phyloP scores from a whole-genome alignment of 2,888 invertebrate species.

The Chrysolina haemoptera region DNA sequence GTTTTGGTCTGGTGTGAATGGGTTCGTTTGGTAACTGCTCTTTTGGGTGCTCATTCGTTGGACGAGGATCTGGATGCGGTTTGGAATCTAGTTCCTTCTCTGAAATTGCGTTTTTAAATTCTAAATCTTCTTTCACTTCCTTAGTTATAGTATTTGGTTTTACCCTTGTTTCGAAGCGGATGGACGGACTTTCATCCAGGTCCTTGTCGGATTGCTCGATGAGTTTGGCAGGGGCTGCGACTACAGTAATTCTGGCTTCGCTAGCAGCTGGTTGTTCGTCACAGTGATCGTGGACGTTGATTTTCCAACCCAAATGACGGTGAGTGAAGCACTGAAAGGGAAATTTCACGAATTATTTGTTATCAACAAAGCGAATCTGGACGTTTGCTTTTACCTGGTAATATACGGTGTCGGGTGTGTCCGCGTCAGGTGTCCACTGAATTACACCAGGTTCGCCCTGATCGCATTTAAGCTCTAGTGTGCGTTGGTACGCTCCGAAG shows the following conservation, averaged over 20 bases:
- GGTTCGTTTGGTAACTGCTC: constrained; percentile 35
- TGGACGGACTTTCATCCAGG: constrained; percentile 73
- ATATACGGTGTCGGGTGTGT: constrained; percentile 93
- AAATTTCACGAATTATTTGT: not conserved
- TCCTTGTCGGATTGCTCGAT: constrained; percentile 68
- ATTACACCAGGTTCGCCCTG: constrained; percentile 87
- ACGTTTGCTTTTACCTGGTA: constrained; percentile 79
- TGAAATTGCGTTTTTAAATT: constrained; percentile 59
- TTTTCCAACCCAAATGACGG: constrained; percentile 95
- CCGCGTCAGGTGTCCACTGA: constrained; percentile 88
- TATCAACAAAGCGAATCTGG: not conserved
- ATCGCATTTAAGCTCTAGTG: constrained; percentile 87
- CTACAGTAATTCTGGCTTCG: constrained; percentile 70
- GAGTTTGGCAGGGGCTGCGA: constrained; percentile 64
- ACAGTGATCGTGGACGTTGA: constrained; percentile 90
- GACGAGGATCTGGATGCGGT: constrained; percentile 30
- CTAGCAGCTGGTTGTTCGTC: constrained; percentile 74
- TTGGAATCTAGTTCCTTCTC: constrained; percentile 51
- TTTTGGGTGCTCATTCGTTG: constrained; percentile 26
- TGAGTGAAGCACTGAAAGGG: constrained; percentile 89
- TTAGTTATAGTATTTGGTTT: constrained; percentile 62
- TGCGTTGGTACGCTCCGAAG: constrained; percentile 92
- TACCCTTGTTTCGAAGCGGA: constrained; percentile 60
- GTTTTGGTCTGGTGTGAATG: constrained; percentile 30
- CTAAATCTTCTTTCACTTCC: constrained; percentile 57